These are phyloP conservation scores for Notodonta dromedarius DNA, from an alignment of 2,888 invertebrate species.

Conservation along the genomic window DNA sequence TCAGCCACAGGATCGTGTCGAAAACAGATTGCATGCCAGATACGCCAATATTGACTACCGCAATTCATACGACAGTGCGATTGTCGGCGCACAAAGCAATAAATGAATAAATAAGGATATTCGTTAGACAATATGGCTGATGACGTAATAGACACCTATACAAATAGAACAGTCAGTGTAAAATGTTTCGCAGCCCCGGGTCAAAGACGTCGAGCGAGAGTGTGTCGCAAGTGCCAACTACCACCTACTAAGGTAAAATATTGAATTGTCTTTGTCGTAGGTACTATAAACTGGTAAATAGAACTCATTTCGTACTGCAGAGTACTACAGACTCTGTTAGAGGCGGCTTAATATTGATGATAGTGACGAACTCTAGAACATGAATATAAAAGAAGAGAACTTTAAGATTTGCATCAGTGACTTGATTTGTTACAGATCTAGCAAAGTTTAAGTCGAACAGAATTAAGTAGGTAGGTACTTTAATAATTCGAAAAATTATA, in stretches of 20 bases:
- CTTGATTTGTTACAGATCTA: too few relatives aligned
- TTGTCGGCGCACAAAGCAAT: slow-evolving; percentile 14
- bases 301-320: too few relatives aligned
- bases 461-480: too few relatives aligned
- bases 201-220: slow-evolving; percentile 46
- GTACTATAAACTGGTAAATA: too few relatives aligned
- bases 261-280: too few relatives aligned
- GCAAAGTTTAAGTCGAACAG: too few relatives aligned
- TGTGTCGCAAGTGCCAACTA: slow-evolving; percentile 43
- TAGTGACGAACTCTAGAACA: too few relatives aligned
- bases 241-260: slow-evolving; percentile 7
- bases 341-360: too few relatives aligned
- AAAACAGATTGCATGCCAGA: slow-evolving; percentile 35
- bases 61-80: slow-evolving; percentile 14
- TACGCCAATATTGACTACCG: slow-evolving; percentile 24
- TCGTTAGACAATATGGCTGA: slow-evolving; percentile 7
- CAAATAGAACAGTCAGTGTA: slow-evolving; percentile 53
- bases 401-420: too few relatives aligned
- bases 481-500: too few relatives aligned
- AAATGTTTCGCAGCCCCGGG: slow-evolving; percentile 49
- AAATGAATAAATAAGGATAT: slow-evolving; percentile 5
- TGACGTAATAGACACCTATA: slow-evolving; percentile 26
- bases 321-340: too few relatives aligned
- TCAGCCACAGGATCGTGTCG: slow-evolving; percentile 5
- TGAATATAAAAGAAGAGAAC: too few relatives aligned